Base-by-base conservation (phyloP, 2,797 vertebrate species). In the Mormyrus proboscirostris region DNA sequence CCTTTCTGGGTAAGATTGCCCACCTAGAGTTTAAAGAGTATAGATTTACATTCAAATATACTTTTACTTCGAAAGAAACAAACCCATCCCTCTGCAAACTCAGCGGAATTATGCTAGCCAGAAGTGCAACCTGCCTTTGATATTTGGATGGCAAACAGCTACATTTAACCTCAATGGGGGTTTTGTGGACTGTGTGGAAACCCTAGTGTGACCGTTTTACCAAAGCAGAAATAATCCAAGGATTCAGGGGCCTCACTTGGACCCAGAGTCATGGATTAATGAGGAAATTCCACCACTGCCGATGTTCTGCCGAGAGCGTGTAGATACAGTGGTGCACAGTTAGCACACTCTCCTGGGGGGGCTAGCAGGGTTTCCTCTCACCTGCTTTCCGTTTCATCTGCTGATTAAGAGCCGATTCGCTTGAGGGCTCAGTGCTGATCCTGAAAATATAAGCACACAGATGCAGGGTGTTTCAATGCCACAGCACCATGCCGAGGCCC, bases 351-450 rank as follows among this genome's bases (percentile, higher is more conserved):
- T 29, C 29, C 29, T 29, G 14, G 57, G 57, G 14, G 73, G 16
- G 22, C 38, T 5, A 22, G 3, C 69, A 19, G 14, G 85, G 47
- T n/a, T 22, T 88, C 49, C 73, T 7, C 92, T 93, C 90, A 96
- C 95, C 94, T 91, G 90, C 92, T 25, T 93, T 92, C 0, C 57
- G 82, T 91, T 91, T 93, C 93, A 92, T 95, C 87, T 94, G 33
- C 5, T 93, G 94, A 16, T 94, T 94, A 33, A 95, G 90, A 86
- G 93, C 92, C 0, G 92, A 91, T 44, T 90, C 88, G 0, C 73
- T 51, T 0, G 90, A 89, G 33, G 55, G 50, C 4, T 90, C 92
- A 51, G 89, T 51, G 10, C 55, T 89, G 90, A 88, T 92, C 89
- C 95, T 96, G 91, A 87, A 51, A 91, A 86, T 25, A 89, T 88